Percentiles rank a stretch among this genome's conserved stretches.
These are phyloP conservation scores for Athalia circularis DNA, from an alignment of 2,888 invertebrate genomes.

Conservation along the genomic window DNA sequence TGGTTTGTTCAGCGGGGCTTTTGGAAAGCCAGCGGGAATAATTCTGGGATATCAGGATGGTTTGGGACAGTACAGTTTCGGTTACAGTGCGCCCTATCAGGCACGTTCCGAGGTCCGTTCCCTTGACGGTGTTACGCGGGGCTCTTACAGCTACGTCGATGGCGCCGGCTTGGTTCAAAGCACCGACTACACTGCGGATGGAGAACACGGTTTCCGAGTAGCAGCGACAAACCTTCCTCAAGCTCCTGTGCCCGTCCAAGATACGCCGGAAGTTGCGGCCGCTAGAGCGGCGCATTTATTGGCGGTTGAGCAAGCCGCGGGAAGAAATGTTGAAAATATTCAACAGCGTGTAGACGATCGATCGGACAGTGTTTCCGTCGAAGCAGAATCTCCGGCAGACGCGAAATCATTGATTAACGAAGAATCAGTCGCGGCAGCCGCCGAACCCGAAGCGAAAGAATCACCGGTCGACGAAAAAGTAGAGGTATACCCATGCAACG, in stretches of 20 bases:
- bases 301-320: conserved; percentile 68
- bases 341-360: conserved; percentile 47
- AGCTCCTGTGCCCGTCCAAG: conserved; percentile 66
- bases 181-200: conserved; percentile 73
- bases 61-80: conserved; percentile 73
- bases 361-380: not conserved
- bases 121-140: conserved; percentile 72
- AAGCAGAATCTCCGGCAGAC: not conserved
- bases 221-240: conserved; percentile 74
- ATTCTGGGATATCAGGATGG: conserved; percentile 71
- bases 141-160: conserved; percentile 74
- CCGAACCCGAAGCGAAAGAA: not conserved
- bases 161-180: conserved; percentile 72
- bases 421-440: not conserved
- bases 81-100: conserved; percentile 68
- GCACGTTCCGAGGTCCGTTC: conserved; percentile 71
- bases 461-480: not conserved
- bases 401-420: not conserved
- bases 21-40: conserved; percentile 53
- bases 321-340: conserved; percentile 6
- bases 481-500: not conserved
- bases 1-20: conserved; percentile 48
- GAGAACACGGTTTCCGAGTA: conserved; percentile 74
- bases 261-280: conserved; percentile 72
- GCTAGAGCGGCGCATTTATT: conserved; percentile 69